These are phyloP conservation scores for Salticus scenicus DNA, from an alignment of 2,888 invertebrate species.

Conservation along the genomic window DNA sequence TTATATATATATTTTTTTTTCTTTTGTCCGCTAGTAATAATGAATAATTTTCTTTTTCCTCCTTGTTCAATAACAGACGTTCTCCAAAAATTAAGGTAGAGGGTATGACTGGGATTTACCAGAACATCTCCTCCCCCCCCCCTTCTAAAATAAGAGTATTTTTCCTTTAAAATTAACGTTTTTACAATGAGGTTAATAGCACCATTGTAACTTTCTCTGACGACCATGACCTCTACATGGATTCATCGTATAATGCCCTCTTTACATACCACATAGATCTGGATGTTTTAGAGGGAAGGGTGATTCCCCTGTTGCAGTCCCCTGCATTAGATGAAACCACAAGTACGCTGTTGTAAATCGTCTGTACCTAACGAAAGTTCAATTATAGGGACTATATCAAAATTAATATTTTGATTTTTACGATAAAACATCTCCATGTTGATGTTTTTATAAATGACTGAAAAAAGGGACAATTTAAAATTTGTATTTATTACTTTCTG, in stretches of 20 bases:
- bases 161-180: not conserved
- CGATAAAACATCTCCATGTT: no score
- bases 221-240: constrained; percentile 50
- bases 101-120: no score
- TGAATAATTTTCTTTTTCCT: no score
- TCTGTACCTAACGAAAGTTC: not conserved
- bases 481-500: no score
- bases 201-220: constrained; percentile 35
- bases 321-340: not conserved
- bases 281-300: not conserved
- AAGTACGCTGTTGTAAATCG: not conserved
- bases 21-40: no score
- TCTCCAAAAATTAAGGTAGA: no score
- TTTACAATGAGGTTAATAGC: constrained; percentile 36
- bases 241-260: not conserved
- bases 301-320: not conserved
- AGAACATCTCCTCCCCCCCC: no score
- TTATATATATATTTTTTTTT: no score
- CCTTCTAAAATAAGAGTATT: no score
- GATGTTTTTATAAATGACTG: no score
- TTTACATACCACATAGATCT: not conserved
- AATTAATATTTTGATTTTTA: not conserved
- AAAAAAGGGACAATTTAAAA: no score
- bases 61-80: no score
- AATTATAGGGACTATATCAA: not conserved